Evolutionary conservation across 2,797 vertebrate genomes (phyloP).

Genomic region (Paratrypauchen microcephalus): DNA sequence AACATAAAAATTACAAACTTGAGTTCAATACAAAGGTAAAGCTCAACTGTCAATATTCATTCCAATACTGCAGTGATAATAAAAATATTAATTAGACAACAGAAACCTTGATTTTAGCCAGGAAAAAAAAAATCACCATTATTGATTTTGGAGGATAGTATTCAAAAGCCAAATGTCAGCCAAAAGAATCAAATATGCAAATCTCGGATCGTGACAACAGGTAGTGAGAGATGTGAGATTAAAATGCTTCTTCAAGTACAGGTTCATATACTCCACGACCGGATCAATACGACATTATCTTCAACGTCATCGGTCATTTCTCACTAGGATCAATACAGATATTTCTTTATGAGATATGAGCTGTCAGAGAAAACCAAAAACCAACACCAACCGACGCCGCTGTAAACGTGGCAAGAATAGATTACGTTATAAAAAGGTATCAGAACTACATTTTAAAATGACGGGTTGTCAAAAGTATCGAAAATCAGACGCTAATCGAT

Average conservation of each 20-base stretch:
- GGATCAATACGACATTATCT: conserved; percentile 1
- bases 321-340: background rate
- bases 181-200: background rate
- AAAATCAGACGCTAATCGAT: too few species aligned
- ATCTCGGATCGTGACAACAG: background rate
- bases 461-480: too few species aligned
- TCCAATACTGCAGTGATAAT: too few species aligned
- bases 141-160: background rate
- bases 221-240: background rate
- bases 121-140: background rate
- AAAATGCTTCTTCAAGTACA: background rate
- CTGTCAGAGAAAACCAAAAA: background rate
- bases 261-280: background rate
- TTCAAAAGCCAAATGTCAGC: background rate
- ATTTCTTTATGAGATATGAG: background rate
- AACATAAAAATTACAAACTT: too few species aligned
- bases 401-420: background rate
- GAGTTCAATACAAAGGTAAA: too few species aligned
- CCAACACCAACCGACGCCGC: background rate
- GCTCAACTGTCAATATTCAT: too few species aligned
- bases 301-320: background rate
- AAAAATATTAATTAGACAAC: too few species aligned
- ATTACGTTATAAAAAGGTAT: background rate
- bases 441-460: too few species aligned
- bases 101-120: background rate